Evolutionary conservation across 2,113 vertebrate genomes (phyloP).

Genomic region (Dunckerocampus dactyliophorus): DNA sequence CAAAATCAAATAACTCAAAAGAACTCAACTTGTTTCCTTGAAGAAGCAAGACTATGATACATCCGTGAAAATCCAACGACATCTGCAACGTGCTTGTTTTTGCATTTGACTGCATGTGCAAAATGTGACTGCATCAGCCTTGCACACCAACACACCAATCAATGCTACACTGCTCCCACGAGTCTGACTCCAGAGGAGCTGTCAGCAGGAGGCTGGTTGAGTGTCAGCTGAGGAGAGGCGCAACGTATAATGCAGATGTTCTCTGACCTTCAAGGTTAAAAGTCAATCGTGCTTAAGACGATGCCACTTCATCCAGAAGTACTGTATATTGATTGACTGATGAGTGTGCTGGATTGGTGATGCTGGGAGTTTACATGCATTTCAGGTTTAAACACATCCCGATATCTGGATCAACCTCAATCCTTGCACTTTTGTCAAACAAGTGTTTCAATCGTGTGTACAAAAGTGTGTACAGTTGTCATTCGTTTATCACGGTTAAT

Average conservation of each 20-base stretch:
- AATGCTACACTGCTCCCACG: constrained; percentile 53
- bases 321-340: constrained; percentile 1
- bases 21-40: too few species aligned
- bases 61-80: too few species aligned
- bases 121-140: constrained; percentile 10
- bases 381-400: too few species aligned
- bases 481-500: too few species aligned
- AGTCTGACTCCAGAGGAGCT: constrained; percentile 43
- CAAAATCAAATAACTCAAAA: too few species aligned
- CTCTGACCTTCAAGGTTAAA: constrained; percentile 50
- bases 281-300: constrained; percentile 28
- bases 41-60: too few species aligned
- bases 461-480: too few species aligned
- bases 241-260: too few species aligned
- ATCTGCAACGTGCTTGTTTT: not conserved
- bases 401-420: too few species aligned
- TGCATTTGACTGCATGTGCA: constrained; percentile 8
- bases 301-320: constrained; percentile 43
- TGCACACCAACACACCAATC: constrained; percentile 38
- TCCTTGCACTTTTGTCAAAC: too few species aligned
- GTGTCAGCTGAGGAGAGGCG: constrained; percentile 36
- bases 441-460: too few species aligned
- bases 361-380: not conserved
- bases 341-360: not conserved
- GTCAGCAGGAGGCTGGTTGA: constrained; percentile 45